phyloP scores from a whole-genome alignment of 2,797 vertebrate genomes.

The Danio kyathit region DNA sequence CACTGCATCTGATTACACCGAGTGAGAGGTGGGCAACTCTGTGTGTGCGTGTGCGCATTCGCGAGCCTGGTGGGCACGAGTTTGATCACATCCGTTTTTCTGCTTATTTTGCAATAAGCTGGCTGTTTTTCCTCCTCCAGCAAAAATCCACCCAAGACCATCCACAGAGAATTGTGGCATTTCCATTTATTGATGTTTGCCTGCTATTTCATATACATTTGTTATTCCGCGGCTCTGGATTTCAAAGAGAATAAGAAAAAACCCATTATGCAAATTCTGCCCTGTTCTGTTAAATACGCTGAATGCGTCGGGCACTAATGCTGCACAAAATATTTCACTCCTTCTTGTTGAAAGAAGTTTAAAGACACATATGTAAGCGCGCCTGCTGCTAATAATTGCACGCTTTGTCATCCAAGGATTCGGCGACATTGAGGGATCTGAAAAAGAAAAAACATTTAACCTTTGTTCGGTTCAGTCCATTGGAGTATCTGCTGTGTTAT shows the following conservation, averaged over 20 bases:
- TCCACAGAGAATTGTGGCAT: slow-evolving; percentile 82
- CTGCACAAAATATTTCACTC: slow-evolving; percentile 74
- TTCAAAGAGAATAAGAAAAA: slow-evolving; percentile 85
- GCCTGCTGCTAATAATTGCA: slow-evolving; percentile 31
- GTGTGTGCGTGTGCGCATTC: slow-evolving; percentile 54
- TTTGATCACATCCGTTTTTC: slow-evolving; percentile 73
- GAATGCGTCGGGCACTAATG: slow-evolving; percentile 77
- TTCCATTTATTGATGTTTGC: slow-evolving; percentile 86
- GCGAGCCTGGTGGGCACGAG: slow-evolving; percentile 77
- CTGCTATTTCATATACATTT: slow-evolving; percentile 83
- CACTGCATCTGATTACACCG: slow-evolving; percentile 73
- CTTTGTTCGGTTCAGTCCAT: slow-evolving; percentile 54
- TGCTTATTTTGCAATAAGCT: slow-evolving; percentile 83
- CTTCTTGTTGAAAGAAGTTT: slow-evolving; percentile 55
- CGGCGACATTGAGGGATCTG: slow-evolving; percentile 45
- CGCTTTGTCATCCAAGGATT: slow-evolving; percentile 46
- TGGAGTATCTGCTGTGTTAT: slow-evolving; percentile 30
- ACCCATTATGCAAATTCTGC: slow-evolving; percentile 83
- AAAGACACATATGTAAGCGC: slow-evolving; percentile 34
- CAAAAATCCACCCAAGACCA: slow-evolving; percentile 75
- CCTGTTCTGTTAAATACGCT: slow-evolving; percentile 82
- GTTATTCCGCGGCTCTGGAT: slow-evolving; percentile 81
- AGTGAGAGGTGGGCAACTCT: slow-evolving; percentile 63
- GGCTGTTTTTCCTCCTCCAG: slow-evolving; percentile 76
- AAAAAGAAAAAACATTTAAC: slow-evolving; percentile 43